Evolutionary conservation across 1,140 invertebrate species (phyloP), one percentile per base, ranked within the genome.

Genomic region (Apocrypta bakeri): DNA sequence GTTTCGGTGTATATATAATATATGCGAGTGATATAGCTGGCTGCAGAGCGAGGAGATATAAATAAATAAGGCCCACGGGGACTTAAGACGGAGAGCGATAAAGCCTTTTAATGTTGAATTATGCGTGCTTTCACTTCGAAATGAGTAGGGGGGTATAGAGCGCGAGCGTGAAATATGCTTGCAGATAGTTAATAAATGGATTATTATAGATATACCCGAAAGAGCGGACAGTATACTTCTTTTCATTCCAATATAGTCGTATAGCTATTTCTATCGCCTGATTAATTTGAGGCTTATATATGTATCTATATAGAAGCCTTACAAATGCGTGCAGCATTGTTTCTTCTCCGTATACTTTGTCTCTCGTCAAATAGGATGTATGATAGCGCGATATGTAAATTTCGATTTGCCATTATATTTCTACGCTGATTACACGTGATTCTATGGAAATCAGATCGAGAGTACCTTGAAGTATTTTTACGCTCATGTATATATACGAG

Each of bases 101-200:
- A 79, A 79, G 33, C 68, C 3, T 56, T 72, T 79, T 61, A 73
- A 68, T 75, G 37, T 75, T 75, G 61, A 81, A 75, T 75, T 75
- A 81, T 81, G 61, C 72, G 9, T 37, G 40, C 72, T 81, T 75
- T 81, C 80, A 69, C 80, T 48, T 68, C 31, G 31, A 68, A 79
- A 79, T 79, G 68, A 72, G 78, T 17, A n/a, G 14, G 48, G 48
- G 48, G 21, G n/a, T n/a, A n/a, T 21, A 21, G 17, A 56, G 48
- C 42, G 66, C 42, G 66, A 61, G 29, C 25, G 29, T 79, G 78
- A 79, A 64, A 40, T 80, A 80, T 64, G n/a, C 21, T 29, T 27
- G 42, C 31, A 40, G 79, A 64, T 80, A 31, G 69, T 80, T 80
- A 80, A 80, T 64, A n/a, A 80, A 80, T 73, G 79, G 56, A 80